Evolutionary conservation across 2,113 vertebrate genomes (phyloP).

Genomic region (Heloderma charlesbogerti): DNA sequence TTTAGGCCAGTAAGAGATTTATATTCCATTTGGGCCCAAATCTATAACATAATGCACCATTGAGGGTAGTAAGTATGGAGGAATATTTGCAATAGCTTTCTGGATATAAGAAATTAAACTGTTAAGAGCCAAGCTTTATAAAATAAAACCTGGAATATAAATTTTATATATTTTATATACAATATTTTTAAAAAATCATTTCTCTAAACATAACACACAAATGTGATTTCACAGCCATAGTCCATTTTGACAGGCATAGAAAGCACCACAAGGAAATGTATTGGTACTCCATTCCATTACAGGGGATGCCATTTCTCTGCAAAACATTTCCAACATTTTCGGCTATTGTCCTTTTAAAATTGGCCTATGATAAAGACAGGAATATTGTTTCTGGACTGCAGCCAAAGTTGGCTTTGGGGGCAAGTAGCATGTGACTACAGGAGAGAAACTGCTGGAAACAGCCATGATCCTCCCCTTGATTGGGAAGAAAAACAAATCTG

Average conservation of each 20-base stretch:
- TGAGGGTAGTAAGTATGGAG: not conserved
- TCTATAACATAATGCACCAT: conserved; percentile 41
- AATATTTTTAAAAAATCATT: not conserved
- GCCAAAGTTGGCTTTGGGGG: conserved; percentile 5
- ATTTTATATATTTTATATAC: too few relatives aligned
- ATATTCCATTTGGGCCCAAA: conserved; percentile 55
- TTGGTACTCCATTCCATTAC: not conserved
- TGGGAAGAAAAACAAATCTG: conserved; percentile 31
- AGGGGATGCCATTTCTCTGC: not conserved
- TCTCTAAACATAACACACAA: conserved; percentile 17
- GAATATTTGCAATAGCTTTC: conserved; percentile 10
- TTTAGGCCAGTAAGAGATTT: conserved; percentile 69
- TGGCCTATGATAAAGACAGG: not conserved
- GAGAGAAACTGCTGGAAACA: conserved; percentile 19
- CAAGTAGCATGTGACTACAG: conserved; percentile 15
- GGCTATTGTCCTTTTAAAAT: not conserved
- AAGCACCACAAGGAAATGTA: not conserved
- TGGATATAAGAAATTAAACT: not conserved
- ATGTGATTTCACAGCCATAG: not conserved
- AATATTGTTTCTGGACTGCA: conserved; percentile 12
- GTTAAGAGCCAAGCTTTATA: conserved; percentile 35
- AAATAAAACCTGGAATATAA: conserved; percentile 8
- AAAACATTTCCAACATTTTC: not conserved
- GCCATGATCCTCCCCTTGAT: not conserved
- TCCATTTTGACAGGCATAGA: not conserved